Conservation (phyloP, 2,888 invertebrate genomes). For the Chrysodeixis includens region DNA sequence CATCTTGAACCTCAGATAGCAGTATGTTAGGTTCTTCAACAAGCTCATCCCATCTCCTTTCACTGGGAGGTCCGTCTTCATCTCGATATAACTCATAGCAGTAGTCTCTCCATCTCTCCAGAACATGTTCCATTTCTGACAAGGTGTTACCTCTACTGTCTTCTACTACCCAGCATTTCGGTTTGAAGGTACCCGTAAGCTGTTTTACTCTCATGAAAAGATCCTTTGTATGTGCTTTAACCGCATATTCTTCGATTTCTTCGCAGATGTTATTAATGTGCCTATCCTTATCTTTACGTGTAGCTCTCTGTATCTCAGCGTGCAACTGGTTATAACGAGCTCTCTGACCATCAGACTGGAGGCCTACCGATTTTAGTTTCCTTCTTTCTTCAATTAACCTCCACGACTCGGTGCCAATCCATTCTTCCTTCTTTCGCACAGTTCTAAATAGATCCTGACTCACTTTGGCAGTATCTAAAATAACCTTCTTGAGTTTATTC, state of each 20-base stretch:
- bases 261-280: neutral
- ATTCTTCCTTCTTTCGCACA: neutral
- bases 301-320: neutral
- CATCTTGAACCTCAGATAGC: neutral
- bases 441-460: neutral
- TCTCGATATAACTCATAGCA: neutral
- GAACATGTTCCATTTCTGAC: neutral
- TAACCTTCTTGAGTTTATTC: neutral
- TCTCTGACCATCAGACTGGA: neutral
- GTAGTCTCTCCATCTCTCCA: slow-evolving; percentile 5
- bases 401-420: neutral
- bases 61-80: neutral
- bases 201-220: neutral
- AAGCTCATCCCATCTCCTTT: neutral
- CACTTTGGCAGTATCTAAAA: neutral
- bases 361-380: neutral
- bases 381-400: neutral
- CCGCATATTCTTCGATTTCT: neutral
- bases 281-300: neutral
- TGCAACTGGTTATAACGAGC: neutral
- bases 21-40: neutral
- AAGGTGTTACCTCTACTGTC: neutral
- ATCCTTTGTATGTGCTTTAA: neutral
- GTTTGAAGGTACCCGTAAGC: neutral
- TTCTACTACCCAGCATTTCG: neutral